Percentiles rank a stretch among this genome's conserved stretches.
Evolutionary conservation across 2,797 vertebrate species (phyloP).

Genomic region (Eremophila alpestris): DNA sequence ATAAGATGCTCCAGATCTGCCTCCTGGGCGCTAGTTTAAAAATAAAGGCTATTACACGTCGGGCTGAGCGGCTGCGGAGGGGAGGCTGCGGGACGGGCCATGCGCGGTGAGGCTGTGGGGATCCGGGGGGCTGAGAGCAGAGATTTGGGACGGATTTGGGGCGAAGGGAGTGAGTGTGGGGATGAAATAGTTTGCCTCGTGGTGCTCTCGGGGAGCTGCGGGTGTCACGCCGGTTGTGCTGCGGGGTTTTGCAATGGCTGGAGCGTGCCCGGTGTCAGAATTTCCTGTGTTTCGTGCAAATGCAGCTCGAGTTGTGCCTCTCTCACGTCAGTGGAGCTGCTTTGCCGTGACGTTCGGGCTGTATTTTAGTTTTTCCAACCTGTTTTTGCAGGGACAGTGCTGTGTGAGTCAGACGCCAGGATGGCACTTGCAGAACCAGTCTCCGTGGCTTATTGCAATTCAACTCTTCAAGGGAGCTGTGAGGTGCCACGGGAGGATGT

Average conservation of each 20-base stretch:
- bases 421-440: background rate
- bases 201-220: background rate
- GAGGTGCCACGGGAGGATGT: background rate
- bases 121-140: fast-evolving
- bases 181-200: fast-evolving
- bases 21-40: slow-evolving; percentile 60
- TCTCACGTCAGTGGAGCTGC: background rate
- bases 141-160: fast-evolving
- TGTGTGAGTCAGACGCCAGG: slow-evolving; percentile 18
- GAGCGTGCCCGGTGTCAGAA: fast-evolving
- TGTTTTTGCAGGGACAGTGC: slow-evolving; percentile 17
- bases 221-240: fast-evolving
- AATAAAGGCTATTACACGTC: background rate
- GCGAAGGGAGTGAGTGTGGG: fast-evolving
- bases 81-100: background rate
- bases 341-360: background rate
- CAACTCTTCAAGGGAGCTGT: background rate
- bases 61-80: background rate
- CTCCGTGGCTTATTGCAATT: background rate
- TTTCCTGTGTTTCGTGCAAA: fast-evolving
- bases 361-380: background rate
- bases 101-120: background rate
- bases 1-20: slow-evolving; percentile 55
- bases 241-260: background rate
- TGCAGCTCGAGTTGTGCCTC: fast-evolving